A percentile compares a stretch with the other conserved stretches of the same genome.
phyloP scores from a whole-genome alignment of 2,888 invertebrate genomes.

The Aquatica leii region DNA sequence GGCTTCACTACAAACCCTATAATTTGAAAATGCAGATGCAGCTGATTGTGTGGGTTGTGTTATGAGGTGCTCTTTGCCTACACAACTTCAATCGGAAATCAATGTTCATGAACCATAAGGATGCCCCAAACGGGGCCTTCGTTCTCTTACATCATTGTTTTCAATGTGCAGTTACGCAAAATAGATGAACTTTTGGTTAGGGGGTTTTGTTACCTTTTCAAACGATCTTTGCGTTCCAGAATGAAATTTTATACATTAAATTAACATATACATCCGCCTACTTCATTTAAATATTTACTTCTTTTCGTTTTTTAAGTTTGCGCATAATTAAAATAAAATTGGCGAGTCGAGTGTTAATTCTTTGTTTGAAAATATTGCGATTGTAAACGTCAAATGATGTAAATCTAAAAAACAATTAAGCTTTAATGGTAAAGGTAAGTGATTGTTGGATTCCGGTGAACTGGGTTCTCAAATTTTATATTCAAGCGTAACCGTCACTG shows the following conservation, averaged over 20 bases:
- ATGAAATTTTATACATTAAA: slow-evolving; percentile 11
- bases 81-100: slow-evolving; percentile 47
- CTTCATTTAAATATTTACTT: slow-evolving; percentile 3
- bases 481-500: too few species aligned
- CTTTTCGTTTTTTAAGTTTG: too few species aligned
- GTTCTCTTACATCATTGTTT: slow-evolving; percentile 43
- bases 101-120: slow-evolving; percentile 47
- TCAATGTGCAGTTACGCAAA: slow-evolving; percentile 39
- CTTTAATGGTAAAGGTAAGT: too few species aligned
- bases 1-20: slow-evolving; percentile 21
- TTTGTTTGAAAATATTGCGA: too few species aligned
- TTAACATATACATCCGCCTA: slow-evolving; percentile 10
- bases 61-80: slow-evolving; percentile 31
- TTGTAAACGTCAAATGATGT: too few species aligned
- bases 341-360: too few species aligned
- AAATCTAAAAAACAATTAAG: too few species aligned
- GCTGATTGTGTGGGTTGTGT: slow-evolving; percentile 37
- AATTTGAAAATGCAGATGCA: slow-evolving; percentile 38
- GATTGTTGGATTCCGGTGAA: too few species aligned
- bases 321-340: too few species aligned
- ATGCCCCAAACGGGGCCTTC: slow-evolving; percentile 33
- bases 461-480: too few species aligned
- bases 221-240: too few species aligned
- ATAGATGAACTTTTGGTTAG: slow-evolving; percentile 26
- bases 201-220: not conserved